Conservation (phyloP, 1,140 invertebrate genomes). For the Chironomus striatipennis region DNA sequence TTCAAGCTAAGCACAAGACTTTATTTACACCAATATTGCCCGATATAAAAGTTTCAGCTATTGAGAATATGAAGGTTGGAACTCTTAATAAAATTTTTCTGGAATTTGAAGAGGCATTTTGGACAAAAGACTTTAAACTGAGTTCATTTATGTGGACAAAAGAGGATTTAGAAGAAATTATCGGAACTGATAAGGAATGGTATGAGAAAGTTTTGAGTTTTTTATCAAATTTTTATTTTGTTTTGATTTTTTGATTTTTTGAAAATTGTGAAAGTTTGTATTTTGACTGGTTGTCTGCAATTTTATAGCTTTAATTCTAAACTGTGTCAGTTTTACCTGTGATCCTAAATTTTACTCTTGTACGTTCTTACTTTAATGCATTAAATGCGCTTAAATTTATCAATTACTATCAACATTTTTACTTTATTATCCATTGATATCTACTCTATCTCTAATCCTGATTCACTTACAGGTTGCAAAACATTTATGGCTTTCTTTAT, state of each 20-base stretch:
- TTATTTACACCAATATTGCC: conserved; percentile 56
- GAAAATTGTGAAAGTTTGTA: no score
- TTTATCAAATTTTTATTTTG: no score
- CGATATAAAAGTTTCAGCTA: conserved; percentile 48
- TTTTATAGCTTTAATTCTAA: no score
- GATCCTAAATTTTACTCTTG: no score
- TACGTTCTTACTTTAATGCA: no score
- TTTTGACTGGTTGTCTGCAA: no score
- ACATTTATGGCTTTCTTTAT: conserved; percentile 56
- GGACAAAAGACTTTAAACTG: conserved; percentile 42
- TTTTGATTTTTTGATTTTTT: no score
- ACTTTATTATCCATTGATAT: no score
- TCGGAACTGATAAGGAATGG: conserved; percentile 29
- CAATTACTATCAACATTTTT: no score
- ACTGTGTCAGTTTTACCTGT: no score
- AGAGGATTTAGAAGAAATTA: conserved; percentile 38
- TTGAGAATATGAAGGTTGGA: conserved; percentile 58
- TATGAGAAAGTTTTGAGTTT: background rate
- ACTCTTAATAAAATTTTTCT: conserved; percentile 69
- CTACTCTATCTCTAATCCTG: no score
- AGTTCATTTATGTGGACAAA: conserved; percentile 46
- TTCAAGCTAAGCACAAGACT: conserved; percentile 49
- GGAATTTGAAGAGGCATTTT: conserved; percentile 54
- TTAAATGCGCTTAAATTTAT: no score
- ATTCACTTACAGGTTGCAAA: conserved; percentile 44